These are phyloP conservation scores for Pangasianodon hypophthalmus DNA, from an alignment of 2,113 vertebrate species.

Conservation along the genomic window DNA sequence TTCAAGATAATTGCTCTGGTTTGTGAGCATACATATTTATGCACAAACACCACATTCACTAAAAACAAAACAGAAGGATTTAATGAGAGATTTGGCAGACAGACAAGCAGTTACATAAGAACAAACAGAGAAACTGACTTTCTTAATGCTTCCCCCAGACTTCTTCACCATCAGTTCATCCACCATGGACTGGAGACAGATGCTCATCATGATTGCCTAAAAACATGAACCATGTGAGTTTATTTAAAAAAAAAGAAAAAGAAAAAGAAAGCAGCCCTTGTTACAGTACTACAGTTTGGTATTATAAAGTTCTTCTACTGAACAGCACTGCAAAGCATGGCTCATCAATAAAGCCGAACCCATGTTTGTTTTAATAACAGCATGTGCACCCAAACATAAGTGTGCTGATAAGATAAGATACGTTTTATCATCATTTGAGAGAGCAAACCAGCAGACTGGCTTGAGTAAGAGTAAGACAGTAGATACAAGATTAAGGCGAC, in stretches of 20 bases:
- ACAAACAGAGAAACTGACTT: constrained; percentile 74
- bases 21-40: not conserved
- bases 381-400: not conserved
- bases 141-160: constrained; percentile 95
- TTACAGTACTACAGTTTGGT: not conserved
- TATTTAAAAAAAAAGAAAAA: not conserved
- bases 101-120: not conserved
- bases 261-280: not conserved
- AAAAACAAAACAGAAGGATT: not conserved
- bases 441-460: not conserved
- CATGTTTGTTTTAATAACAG: not conserved
- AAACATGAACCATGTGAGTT: constrained; percentile 27
- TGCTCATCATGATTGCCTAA: constrained; percentile 99
- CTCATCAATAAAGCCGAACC: not conserved
- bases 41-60: constrained; percentile 1
- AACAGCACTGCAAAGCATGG: not conserved
- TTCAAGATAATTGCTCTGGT: not conserved
- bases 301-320: not conserved
- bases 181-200: constrained; percentile 98
- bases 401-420: not conserved
- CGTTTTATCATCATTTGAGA: not conserved
- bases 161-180: constrained; percentile 99
- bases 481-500: not conserved
- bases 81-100: constrained; percentile 17
- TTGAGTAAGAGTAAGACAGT: not conserved